Evolutionary conservation across 2,888 invertebrate species (phyloP).

Genomic region (Tipula vernalis): DNA sequence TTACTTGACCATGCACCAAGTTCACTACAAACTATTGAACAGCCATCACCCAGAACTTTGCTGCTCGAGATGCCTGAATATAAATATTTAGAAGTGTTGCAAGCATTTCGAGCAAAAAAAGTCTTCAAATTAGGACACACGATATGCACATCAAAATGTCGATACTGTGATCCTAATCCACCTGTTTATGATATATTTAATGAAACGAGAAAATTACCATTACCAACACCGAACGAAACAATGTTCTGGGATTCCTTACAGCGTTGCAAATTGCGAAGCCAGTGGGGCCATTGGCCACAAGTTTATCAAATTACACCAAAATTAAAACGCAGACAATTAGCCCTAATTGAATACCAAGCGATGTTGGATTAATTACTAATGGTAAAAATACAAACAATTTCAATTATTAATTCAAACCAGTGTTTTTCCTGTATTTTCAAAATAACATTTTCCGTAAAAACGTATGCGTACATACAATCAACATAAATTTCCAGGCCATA

Average conservation of each 20-base stretch:
- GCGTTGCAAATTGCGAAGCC: background rate
- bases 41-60: background rate
- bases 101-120: background rate
- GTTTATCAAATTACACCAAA: background rate
- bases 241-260: background rate
- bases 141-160: background rate
- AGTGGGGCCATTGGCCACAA: constrained; percentile 11
- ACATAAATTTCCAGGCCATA: background rate
- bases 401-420: background rate
- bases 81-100: background rate
- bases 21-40: background rate
- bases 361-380: background rate
- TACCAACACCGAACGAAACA: background rate
- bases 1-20: background rate
- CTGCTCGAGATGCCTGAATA: background rate
- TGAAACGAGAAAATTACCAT: background rate
- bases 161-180: background rate
- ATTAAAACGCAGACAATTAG: background rate
- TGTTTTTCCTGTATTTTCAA: background rate
- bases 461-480: background rate
- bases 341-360: background rate
- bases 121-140: background rate
- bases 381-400: background rate
- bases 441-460: background rate
- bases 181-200: background rate